Conservation (phyloP, 2,113 vertebrate species). For the Phyllostomus discolor region DNA sequence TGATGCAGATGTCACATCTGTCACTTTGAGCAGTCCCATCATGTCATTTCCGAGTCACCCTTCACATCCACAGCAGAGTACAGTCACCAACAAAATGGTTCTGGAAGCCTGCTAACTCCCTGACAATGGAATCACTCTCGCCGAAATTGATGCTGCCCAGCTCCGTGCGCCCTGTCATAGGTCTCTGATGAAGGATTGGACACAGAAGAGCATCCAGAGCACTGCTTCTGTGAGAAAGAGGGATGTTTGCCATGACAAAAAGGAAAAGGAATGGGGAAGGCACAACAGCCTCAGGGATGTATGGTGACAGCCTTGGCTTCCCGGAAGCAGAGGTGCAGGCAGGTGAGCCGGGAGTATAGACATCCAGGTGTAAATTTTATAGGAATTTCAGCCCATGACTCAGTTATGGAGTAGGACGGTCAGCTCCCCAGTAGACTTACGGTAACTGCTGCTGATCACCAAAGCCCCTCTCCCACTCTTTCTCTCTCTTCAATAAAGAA, state of each 20-base stretch:
- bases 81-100: not conserved
- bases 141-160: not conserved
- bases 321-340: not conserved
- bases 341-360: not conserved
- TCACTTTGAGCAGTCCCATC: not conserved
- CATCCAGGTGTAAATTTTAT: not conserved
- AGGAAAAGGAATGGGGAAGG: not conserved
- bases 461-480: not conserved
- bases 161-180: accelerated
- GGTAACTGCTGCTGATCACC: not conserved
- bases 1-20: not conserved
- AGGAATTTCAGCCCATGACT: not conserved
- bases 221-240: not conserved
- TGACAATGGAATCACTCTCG: not conserved
- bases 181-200: not conserved
- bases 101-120: not conserved
- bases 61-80: not conserved
- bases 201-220: not conserved
- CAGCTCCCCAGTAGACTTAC: too few species aligned
- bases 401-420: not conserved
- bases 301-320: not conserved
- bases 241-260: accelerated
- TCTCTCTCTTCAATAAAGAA: not conserved
- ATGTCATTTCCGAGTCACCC: not conserved
- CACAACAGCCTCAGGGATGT: not conserved